Evolutionary conservation across 2,888 invertebrate species (phyloP), one percentile per base, ranked within the genome.

Genomic region (Cordylochernes scorpioides): DNA sequence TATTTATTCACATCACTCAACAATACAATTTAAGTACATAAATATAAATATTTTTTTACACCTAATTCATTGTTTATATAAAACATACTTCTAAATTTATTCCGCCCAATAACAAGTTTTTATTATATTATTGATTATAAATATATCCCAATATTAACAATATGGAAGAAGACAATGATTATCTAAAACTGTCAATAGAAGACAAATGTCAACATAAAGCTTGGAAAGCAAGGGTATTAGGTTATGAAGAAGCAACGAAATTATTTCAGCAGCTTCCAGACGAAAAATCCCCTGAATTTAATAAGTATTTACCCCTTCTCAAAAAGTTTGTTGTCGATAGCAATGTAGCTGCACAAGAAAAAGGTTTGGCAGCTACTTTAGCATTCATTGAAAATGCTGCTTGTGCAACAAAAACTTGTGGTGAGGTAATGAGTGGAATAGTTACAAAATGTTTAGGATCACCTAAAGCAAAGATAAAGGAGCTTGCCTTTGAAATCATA

Each of bases 341-440:
- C 45, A 88, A 94, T 68, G 88, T 72, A 10, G 67, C 77, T 36
- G 86, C 88, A 2, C 88, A 88, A 51, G 91, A 94, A 49, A 88
- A 77, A 59, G 91, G 82, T 9, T 51, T 94, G 42, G 88, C 86
- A 49, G 84, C 88, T 6, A 71, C 78, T 0, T 53, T 86, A 29
- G 72, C 74, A 21, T 94, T 71, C 54, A 69, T 84, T 1, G 82
- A 88, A 53, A 84, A 84, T 58, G 78, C 84, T 46, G 70, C 67
- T 0, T 61, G 65, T 46, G 80, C 82, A 30, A 73, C 74, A 26
- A 38, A 28, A 50, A 75, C 80, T 13, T 74, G 71, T 1, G 69
- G 71, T 7, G 91, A 91, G 54, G 80, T 88, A 2, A 69, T 80
- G 63, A 60, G 64, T 9, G 75, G 82, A 8, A 68, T 91, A 41